Evolutionary conservation across 2,113 vertebrate genomes (phyloP), one percentile per base, ranked within the genome.

Genomic region (Hylia prasina): DNA sequence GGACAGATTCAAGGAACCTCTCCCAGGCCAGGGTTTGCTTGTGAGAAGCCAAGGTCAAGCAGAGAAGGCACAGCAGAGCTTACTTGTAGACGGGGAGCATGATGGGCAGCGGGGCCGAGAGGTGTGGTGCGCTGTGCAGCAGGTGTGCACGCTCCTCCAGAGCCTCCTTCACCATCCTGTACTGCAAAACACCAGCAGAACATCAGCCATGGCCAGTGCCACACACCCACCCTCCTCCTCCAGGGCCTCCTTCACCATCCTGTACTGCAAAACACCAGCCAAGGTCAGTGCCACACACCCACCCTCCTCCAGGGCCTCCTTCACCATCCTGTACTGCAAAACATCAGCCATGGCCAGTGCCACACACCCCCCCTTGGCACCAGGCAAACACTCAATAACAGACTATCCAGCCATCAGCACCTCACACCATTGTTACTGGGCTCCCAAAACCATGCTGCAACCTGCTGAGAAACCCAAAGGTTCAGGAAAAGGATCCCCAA

Each of bases 51-150:
- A 3, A 2, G 14, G 21, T 1, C 37, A 42, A 23, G 57, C 9
- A 82, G 68, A 66, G 80, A 28, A 44, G 16, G 1, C 8, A 50
- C 1, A 84, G 93, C 57, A 84, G 82, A 79, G 58, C 98, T 98
- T 98, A 99, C 99, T 99, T 99, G 98, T 99, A 99, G 96, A 99
- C 97, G 82, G 99, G 99, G 14, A 99, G 99, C 99, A 99, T 99
- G 95, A 99, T 99, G 81, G 99, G 99, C 92, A 99, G 90, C 0
- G 99, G 98, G 11, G 98, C 98, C 3, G 99, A 99, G 7, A 99
- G 98, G 96, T 99, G 99, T 31, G 99, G 99, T 3, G 99, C 99
- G 9, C 99, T 99, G 70, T 99, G 98, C 70, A 99, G 98, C 25
- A 99, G 98, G 93, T 99, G 99, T 28, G 99, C 98, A 48, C 99